These are phyloP conservation scores for Poliocrania exsul DNA, from an alignment of 2,797 vertebrate genomes.

Conservation along the genomic window DNA sequence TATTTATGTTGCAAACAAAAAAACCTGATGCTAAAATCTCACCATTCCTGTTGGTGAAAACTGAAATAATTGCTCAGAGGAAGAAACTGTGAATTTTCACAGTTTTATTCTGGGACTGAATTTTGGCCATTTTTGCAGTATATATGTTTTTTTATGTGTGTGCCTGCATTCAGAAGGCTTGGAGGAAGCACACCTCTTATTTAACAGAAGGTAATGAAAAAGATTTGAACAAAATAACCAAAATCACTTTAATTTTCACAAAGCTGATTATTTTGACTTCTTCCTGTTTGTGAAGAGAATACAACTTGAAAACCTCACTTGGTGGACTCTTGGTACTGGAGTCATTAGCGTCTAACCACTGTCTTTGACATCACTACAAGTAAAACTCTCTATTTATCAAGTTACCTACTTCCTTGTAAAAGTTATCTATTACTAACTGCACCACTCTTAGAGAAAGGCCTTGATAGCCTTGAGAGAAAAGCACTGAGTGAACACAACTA, in stretches of 20 bases:
- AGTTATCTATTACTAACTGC: not conserved
- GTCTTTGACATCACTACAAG: not conserved
- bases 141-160: constrained; percentile 17
- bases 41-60: constrained; percentile 63
- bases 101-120: constrained; percentile 69
- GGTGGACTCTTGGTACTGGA: not conserved
- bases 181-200: constrained; percentile 38
- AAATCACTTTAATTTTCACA: not conserved
- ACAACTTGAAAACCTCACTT: not conserved
- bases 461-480: not conserved
- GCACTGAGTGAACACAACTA: not conserved
- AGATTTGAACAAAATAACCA: not conserved
- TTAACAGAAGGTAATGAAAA: not conserved
- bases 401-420: not conserved
- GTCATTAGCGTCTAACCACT: not conserved
- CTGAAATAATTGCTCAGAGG: constrained; percentile 70
- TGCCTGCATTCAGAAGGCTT: not conserved
- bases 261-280: not conserved
- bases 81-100: constrained; percentile 71
- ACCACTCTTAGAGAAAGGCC: not conserved
- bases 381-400: not conserved
- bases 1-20: constrained; percentile 69
- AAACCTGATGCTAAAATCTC: constrained; percentile 71
- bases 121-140: constrained; percentile 66
- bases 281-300: not conserved